Evolutionary conservation across 2,113 vertebrate genomes (phyloP).

Genomic region (western clawed frog (Xenopus tropicalis)): DNA sequence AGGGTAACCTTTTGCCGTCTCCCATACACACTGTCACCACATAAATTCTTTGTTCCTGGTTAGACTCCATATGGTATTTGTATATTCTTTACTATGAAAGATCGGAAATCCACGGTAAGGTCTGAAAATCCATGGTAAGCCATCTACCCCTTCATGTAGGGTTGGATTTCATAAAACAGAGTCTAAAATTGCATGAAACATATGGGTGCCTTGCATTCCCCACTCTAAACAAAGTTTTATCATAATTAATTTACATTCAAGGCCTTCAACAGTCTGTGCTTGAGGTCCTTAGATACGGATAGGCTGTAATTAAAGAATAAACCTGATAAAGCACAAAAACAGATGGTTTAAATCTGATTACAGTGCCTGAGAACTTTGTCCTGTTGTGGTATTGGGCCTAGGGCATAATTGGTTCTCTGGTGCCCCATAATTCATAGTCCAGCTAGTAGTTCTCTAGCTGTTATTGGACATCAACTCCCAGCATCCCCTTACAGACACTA

Average conservation of each 20-base stretch:
- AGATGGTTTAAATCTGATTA: not conserved
- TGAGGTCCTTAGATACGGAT: not conserved
- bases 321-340: not conserved
- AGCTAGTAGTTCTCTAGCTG: too few relatives aligned
- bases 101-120: not conserved
- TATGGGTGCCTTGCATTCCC: conserved; percentile 5
- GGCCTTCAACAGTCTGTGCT: not conserved
- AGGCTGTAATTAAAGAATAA: not conserved
- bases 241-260: conserved; percentile 6
- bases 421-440: too few relatives aligned
- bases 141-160: not conserved
- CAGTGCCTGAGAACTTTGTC: too few relatives aligned
- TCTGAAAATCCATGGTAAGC: conserved; percentile 2
- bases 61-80: conserved; percentile 11
- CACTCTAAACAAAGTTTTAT: conserved; percentile 8
- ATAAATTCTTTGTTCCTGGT: too few relatives aligned
- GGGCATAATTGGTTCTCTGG: too few relatives aligned
- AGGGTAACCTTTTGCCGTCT: too few relatives aligned
- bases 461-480: too few relatives aligned
- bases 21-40: too few relatives aligned
- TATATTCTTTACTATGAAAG: conserved; percentile 5
- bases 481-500: too few relatives aligned
- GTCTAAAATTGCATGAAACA: conserved; percentile 6
- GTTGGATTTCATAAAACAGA: not conserved
- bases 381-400: too few relatives aligned